phyloP scores from a whole-genome alignment of 2,797 vertebrate species.

The Thamnophis elegans region DNA sequence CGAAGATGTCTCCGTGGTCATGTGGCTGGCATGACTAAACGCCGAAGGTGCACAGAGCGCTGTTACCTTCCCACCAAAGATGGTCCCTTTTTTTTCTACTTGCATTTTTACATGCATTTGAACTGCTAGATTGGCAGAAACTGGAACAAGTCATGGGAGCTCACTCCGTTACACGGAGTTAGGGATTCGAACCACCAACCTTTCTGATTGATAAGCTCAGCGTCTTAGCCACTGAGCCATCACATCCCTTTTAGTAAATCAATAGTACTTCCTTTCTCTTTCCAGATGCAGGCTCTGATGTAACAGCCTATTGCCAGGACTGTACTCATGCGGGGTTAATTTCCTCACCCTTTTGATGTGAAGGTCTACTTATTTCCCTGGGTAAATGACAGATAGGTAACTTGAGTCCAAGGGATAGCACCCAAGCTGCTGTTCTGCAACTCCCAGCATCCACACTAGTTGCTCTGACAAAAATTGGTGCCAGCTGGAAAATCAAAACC shows the following conservation, averaged over 20 bases:
- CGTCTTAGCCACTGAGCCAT: no score
- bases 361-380: not conserved
- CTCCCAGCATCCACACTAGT: not conserved
- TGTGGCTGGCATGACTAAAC: no score
- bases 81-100: no score
- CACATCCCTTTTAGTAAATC: not conserved
- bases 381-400: not conserved
- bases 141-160: no score
- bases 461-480: not conserved
- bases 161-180: no score
- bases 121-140: no score
- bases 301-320: not conserved
- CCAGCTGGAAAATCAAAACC: not conserved
- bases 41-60: no score
- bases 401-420: not conserved
- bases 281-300: not conserved
- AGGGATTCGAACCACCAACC: no score
- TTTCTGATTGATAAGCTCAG: no score
- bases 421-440: not conserved
- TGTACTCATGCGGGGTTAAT: not conserved
- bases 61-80: no score
- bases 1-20: no score
- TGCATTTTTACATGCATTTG: no score
- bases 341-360: not conserved
- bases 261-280: not conserved